Conservation (phyloP, 2,113 vertebrate genomes). For the Barbus barbus region DNA sequence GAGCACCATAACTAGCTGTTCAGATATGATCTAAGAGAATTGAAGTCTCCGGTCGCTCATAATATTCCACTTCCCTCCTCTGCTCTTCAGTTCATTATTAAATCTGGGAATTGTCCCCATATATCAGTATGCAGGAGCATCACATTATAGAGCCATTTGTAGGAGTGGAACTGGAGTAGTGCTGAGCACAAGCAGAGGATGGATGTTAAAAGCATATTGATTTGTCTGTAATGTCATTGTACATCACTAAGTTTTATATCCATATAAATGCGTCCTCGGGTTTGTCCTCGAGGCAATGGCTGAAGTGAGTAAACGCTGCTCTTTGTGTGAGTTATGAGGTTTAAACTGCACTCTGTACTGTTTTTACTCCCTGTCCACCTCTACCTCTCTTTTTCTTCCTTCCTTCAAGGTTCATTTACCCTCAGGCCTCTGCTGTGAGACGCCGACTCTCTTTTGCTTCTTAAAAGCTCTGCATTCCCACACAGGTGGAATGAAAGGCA, state of each 20-base stretch:
- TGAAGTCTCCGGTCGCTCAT: conserved; percentile 70
- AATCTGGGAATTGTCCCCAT: conserved; percentile 80
- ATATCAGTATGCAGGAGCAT: conserved; percentile 70
- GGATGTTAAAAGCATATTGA: conserved; percentile 83
- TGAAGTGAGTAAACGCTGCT: conserved; percentile 71
- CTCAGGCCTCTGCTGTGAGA: conserved; percentile 56
- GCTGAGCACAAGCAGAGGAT: conserved; percentile 59
- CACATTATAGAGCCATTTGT: conserved; percentile 78
- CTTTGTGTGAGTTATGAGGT: conserved; percentile 74
- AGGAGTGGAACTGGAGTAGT: conserved; percentile 60
- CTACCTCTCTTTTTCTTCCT: conserved; percentile 41
- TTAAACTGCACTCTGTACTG: conserved; percentile 63
- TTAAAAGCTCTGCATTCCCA: conserved; percentile 58
- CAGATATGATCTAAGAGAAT: conserved; percentile 75
- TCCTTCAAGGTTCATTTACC: conserved; percentile 18
- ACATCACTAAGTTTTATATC: conserved; percentile 74
- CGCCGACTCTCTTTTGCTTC: conserved; percentile 51
- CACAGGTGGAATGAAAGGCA: conserved; percentile 47
- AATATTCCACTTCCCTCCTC: conserved; percentile 43
- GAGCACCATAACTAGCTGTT: conserved; percentile 75
- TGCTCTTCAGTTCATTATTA: conserved; percentile 75
- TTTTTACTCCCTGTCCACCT: conserved; percentile 47
- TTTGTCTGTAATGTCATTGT: conserved; percentile 78
- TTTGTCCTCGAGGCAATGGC: conserved; percentile 53
- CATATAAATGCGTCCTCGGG: conserved; percentile 71